Conservation (phyloP, 1,140 invertebrate species). For the Bilobella aurantiaca region DNA sequence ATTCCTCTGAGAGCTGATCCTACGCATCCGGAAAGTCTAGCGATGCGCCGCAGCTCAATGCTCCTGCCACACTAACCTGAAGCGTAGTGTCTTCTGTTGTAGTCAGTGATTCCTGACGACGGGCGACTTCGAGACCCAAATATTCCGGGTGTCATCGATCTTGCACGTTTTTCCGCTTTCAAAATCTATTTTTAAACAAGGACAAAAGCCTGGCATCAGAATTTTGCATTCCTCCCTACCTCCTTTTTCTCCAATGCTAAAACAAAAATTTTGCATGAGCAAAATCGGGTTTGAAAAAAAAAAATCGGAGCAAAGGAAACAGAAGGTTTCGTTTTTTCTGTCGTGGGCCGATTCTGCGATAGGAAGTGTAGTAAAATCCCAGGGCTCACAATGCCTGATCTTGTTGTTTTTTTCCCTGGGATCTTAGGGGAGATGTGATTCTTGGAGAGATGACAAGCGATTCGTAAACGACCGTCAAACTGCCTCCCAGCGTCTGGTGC, state of each 20-base stretch:
- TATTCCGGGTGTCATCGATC: slow-evolving; percentile 4
- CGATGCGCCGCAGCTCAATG: not conserved
- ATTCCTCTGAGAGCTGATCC: not conserved
- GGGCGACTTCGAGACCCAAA: not conserved
- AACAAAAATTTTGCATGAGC: not conserved
- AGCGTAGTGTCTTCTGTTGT: not conserved
- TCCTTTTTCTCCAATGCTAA: not conserved
- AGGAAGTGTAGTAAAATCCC: not conserved
- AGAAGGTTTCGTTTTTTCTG: too few species aligned
- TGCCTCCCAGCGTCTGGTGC: not conserved
- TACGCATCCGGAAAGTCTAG: not conserved
- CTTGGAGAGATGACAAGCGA: not conserved
- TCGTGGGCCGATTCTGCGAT: not conserved
- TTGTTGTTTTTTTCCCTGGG: not conserved
- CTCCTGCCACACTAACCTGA: not conserved
- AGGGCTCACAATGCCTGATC: not conserved
- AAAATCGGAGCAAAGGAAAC: not conserved
- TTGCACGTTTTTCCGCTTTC: slow-evolving; percentile 1
- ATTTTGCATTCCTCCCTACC: not conserved
- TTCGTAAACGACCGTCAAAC: not conserved
- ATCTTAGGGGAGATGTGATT: not conserved
- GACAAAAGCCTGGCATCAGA: not conserved
- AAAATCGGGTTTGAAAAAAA: not conserved
- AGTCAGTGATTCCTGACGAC: not conserved
- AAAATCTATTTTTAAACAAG: slow-evolving; percentile 8